Conservation (phyloP, 2,888 invertebrate genomes). For the Cyclophora albipunctata region DNA sequence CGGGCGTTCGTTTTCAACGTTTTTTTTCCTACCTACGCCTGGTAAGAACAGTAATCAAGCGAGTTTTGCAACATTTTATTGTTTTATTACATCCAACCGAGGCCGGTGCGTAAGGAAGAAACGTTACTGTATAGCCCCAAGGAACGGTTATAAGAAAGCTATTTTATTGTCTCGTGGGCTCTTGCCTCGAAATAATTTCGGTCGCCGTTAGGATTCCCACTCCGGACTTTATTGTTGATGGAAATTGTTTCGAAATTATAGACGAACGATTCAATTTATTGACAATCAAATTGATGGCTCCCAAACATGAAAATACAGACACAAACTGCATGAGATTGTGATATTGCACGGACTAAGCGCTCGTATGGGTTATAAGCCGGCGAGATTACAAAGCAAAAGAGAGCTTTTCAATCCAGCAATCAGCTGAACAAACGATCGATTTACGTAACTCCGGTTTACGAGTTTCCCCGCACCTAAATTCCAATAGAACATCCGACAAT, state of each 20-base stretch:
- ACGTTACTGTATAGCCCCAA: slow-evolving; percentile 40
- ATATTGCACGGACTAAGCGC: slow-evolving; percentile 18
- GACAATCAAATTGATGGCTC: slow-evolving; percentile 24
- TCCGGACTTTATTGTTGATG: slow-evolving; percentile 43
- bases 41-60: slow-evolving; percentile 40
- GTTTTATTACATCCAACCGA: slow-evolving; percentile 41
- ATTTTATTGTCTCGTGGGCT: slow-evolving; percentile 52
- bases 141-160: slow-evolving; percentile 50
- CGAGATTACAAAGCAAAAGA: slow-evolving; percentile 47
- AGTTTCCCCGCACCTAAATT: slow-evolving; percentile 38
- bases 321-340: slow-evolving; percentile 13
- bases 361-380: slow-evolving; percentile 30
- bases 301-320: slow-evolving; percentile 9
- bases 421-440: slow-evolving; percentile 62
- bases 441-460: slow-evolving; percentile 54
- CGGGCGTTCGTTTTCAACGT: slow-evolving; percentile 27
- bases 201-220: slow-evolving; percentile 42
- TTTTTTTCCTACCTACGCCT: slow-evolving; percentile 22
- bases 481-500: slow-evolving; percentile 37
- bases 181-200: slow-evolving; percentile 47
- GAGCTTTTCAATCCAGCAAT: slow-evolving; percentile 57
- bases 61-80: slow-evolving; percentile 50
- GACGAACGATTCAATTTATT: slow-evolving; percentile 31
- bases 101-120: slow-evolving; percentile 39
- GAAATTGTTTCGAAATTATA: slow-evolving; percentile 42